Evolutionary conservation across 2,888 invertebrate species (phyloP), one percentile per base, ranked within the genome.

Genomic region (Alviniconcha strummeri): DNA sequence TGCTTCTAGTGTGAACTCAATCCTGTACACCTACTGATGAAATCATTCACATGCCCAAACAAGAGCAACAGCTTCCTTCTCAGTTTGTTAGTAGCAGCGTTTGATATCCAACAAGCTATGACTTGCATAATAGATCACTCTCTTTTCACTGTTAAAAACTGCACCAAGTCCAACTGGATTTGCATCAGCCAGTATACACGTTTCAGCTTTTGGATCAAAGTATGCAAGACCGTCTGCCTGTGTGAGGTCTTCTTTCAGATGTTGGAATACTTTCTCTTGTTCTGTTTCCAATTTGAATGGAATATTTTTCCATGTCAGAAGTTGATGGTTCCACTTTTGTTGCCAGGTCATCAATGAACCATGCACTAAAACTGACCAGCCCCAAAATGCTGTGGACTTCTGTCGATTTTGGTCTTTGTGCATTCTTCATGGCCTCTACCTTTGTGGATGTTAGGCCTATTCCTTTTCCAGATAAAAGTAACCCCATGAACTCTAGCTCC

Each of bases 401-500:
- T 11, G 72, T 17, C 13, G 36, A 72, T 72, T 19, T 72, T 8
- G 52, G 72, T 13, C 72, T 19, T 36, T 52, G 4, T 36, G 36
- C 36, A 7, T 9, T 72, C 52, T 72, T 72, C 6, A 75, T 55
- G 54, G 75, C 75, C 17, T 75, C 17, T 7, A 75, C 17, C 75
- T 75, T 75, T 54, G 54, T 17, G 75, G 75, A 54, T 55, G 55
- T 17, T 17, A 19, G 55, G 8, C 55, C 78, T 19, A 36, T 64
- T 13, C 64, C 36, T 57, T 64, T 78, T 4, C 57, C 60, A 52
- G 78, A 5, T 9, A 78, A 19, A 17, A 60, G 60, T 5, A 78
- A 60, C 56, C 83, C 86, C 83, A 88, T 86, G 81, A 87, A 88
- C 52, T 78, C 79, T 8, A 88, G 72, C n/a, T 85, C 79, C 11